These are phyloP conservation scores for Idris sp. DNA, from an alignment of 1,140 invertebrate genomes.

Conservation along the genomic window DNA sequence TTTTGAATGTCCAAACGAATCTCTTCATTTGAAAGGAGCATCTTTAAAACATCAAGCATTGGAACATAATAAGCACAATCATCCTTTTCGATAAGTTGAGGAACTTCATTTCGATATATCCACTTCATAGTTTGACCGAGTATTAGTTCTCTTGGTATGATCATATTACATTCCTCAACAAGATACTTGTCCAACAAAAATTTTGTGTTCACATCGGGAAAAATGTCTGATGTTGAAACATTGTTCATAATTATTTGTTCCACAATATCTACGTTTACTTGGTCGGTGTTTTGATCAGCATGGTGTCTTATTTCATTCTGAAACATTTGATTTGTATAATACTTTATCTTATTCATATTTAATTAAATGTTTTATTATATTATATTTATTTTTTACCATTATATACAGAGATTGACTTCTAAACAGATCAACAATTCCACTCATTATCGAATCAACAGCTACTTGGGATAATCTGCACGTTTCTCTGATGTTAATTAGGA, in stretches of 20 bases:
- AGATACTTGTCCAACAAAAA: conserved; percentile 15
- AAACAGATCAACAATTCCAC: conserved; percentile 5
- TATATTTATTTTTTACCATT: not conserved
- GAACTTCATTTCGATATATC: conserved; percentile 15
- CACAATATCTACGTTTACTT: conserved; percentile 8
- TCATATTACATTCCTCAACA: conserved; percentile 2
- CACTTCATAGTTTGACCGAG: conserved; percentile 12
- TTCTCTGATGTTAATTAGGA: conserved; percentile 15
- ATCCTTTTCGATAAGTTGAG: conserved; percentile 11
- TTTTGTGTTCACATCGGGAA: conserved; percentile 10
- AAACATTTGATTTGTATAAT: not conserved
- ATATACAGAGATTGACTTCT: conserved; percentile 1
- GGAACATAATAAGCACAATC: conserved; percentile 15
- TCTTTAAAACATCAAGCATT: conserved; percentile 12
- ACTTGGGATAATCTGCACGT: conserved; percentile 6
- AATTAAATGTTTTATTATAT: not conserved
- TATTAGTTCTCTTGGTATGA: conserved; percentile 4
- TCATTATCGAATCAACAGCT: not conserved
- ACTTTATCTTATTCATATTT: not conserved
- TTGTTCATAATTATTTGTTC: conserved; percentile 15
- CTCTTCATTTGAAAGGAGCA: conserved; percentile 11
- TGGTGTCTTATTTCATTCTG: too few species aligned
- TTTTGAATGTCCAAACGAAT: conserved; percentile 5
- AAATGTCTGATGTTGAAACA: conserved; percentile 4
- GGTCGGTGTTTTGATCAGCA: conserved; percentile 14